Evolutionary conservation across 2,113 vertebrate genomes (phyloP).

Genomic region (Callospermophilus lateralis): DNA sequence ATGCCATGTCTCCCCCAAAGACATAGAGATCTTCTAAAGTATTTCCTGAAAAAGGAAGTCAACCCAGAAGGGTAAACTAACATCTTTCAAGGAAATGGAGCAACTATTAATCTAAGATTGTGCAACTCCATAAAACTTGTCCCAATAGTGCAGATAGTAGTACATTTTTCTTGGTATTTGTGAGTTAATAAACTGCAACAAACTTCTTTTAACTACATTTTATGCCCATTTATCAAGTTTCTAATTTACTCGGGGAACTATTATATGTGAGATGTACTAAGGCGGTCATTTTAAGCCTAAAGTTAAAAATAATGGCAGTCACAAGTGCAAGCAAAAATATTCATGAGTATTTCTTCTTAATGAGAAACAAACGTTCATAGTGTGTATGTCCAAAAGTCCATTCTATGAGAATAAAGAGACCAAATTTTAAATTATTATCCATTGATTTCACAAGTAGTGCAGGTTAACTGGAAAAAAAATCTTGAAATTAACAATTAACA

Average conservation of each 20-base stretch:
- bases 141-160: slow-evolving; percentile 47
- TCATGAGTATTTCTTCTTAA: neutral
- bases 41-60: neutral
- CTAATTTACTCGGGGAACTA: slow-evolving; percentile 48
- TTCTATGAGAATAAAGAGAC: neutral
- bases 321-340: neutral
- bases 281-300: neutral
- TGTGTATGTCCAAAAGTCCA: neutral
- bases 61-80: neutral
- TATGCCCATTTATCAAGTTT: slow-evolving; percentile 60
- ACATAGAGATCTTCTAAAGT: neutral
- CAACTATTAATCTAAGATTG: slow-evolving; percentile 61
- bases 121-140: slow-evolving; percentile 2
- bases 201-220: slow-evolving; percentile 53
- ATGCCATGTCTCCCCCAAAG: neutral
- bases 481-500: neutral
- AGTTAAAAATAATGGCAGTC: neutral
- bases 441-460: neutral
- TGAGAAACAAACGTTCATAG: neutral
- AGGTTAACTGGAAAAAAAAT: neutral
- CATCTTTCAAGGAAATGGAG: neutral
- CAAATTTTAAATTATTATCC: neutral
- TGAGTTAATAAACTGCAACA: slow-evolving; percentile 71
- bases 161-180: slow-evolving; percentile 73
- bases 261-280: neutral